phyloP scores from a whole-genome alignment of 2,888 invertebrate species.

The Ophion obscuratus region DNA sequence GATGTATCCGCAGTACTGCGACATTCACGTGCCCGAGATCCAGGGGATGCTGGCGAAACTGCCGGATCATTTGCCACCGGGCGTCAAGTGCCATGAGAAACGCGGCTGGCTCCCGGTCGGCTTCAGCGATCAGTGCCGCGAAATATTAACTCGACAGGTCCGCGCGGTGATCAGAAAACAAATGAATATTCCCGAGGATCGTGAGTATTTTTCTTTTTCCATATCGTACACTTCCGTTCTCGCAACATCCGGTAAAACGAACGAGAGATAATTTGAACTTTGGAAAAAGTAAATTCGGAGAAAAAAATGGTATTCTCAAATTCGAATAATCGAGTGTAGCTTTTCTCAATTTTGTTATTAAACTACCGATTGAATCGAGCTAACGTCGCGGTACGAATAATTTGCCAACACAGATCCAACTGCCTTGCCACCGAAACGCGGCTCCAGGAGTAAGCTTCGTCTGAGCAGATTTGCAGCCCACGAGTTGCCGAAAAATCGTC shows the following conservation, averaged over 20 bases:
- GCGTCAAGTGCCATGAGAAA: constrained; percentile 88
- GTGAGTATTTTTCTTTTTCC: constrained; percentile 69
- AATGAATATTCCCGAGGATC: constrained; percentile 82
- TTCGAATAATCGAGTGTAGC: background rate
- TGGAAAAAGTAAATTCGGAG: background rate
- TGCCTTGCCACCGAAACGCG: constrained; percentile 76
- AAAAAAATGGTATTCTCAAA: background rate
- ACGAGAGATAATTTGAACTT: background rate
- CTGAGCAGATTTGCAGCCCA: constrained; percentile 36
- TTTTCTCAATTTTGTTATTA: background rate
- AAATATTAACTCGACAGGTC: constrained; percentile 89
- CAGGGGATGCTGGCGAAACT: constrained; percentile 90
- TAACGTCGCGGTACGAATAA: background rate
- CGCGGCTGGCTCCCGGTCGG: constrained; percentile 92
- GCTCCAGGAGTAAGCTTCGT: constrained; percentile 35
- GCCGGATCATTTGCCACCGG: constrained; percentile 86
- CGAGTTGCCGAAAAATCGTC: constrained; percentile 29
- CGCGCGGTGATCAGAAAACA: constrained; percentile 84
- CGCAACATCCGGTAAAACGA: background rate
- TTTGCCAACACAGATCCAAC: constrained; percentile 77
- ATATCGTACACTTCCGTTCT: background rate
- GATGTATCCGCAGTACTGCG: constrained; percentile 87
- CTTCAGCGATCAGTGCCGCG: constrained; percentile 89
- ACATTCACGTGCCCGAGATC: constrained; percentile 92
- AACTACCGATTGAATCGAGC: background rate